A percentile compares a stretch with the other conserved stretches of the same genome.
phyloP scores from a whole-genome alignment of 2,888 invertebrate genomes.

The Coremacera marginata region DNA sequence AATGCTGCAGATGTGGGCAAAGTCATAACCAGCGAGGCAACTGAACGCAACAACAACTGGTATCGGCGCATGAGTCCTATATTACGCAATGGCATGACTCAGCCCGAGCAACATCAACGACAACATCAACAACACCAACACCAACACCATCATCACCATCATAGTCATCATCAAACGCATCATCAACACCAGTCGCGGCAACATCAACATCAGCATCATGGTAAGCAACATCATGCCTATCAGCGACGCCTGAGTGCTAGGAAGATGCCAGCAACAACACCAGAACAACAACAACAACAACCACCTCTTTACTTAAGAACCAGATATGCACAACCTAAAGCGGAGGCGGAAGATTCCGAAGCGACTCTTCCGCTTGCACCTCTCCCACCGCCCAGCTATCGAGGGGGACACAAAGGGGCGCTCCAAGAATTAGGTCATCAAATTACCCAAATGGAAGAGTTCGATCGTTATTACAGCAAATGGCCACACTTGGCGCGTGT shows the following conservation, averaged over 20 bases:
- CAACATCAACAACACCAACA: conserved; percentile 28
- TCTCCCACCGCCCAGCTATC: conserved; percentile 45
- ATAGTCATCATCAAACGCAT: conserved; percentile 34
- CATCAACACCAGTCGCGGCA: conserved; percentile 41
- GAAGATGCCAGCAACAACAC: background rate
- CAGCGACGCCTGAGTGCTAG: conserved; percentile 19
- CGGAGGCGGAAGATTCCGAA: background rate
- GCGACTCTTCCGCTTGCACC: background rate
- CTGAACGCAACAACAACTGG: conserved; percentile 55
- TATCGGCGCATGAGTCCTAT: conserved; percentile 60
- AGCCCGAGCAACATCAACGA: conserved; percentile 8
- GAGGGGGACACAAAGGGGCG: conserved; percentile 35
- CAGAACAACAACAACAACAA: background rate
- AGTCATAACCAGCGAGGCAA: conserved; percentile 15
- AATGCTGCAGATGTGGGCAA: conserved; percentile 25
- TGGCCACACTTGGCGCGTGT: conserved; percentile 67
- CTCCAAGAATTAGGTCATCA: conserved; percentile 59
- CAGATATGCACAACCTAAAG: background rate
- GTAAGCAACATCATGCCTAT: conserved; percentile 26
- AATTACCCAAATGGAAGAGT: conserved; percentile 62
- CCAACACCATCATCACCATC: conserved; percentile 23
- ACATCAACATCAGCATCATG: conserved; percentile 28
- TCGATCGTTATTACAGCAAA: conserved; percentile 65
- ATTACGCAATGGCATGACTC: conserved; percentile 56
- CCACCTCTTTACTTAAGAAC: background rate